A percentile compares a stretch with the other conserved stretches of the same genome.
Conservation (phyloP, 2,113 vertebrate species). For the Xiphophorus maculatus region DNA sequence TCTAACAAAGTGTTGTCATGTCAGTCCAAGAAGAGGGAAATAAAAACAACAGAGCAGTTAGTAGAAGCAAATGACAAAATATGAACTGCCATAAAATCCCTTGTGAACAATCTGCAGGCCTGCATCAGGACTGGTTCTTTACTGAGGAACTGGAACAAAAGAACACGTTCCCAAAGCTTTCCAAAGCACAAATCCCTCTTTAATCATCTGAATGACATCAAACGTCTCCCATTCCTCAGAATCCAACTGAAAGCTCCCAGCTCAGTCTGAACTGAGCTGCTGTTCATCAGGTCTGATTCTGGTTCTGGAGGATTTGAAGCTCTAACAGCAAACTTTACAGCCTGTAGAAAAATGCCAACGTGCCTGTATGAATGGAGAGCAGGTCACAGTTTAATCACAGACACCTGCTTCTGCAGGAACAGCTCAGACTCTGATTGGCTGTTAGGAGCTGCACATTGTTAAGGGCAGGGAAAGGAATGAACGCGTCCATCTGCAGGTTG, state of each 20-base stretch:
- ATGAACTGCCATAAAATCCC: constrained; percentile 47
- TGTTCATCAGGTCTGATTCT: constrained; percentile 59
- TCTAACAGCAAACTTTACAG: constrained; percentile 66
- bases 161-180: constrained; percentile 45
- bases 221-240: constrained; percentile 73
- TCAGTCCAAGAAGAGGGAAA: constrained; percentile 24
- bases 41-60: constrained; percentile 46
- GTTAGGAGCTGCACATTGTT: constrained; percentile 13
- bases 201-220: constrained; percentile 74
- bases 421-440: constrained; percentile 56
- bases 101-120: constrained; percentile 30
- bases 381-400: constrained; percentile 73
- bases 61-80: constrained; percentile 39
- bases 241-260: constrained; percentile 60
- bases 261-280: constrained; percentile 71
- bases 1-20: constrained; percentile 30
- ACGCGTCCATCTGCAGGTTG: constrained; percentile 40
- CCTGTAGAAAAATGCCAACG: constrained; percentile 62
- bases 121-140: constrained; percentile 56
- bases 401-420: constrained; percentile 44
- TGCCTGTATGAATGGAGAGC: constrained; percentile 69
- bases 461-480: background rate
- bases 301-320: constrained; percentile 60
- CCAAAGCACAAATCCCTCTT: constrained; percentile 36
- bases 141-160: constrained; percentile 50